Conservation (phyloP, 2,797 vertebrate species). For the Eospalax fontanierii region DNA sequence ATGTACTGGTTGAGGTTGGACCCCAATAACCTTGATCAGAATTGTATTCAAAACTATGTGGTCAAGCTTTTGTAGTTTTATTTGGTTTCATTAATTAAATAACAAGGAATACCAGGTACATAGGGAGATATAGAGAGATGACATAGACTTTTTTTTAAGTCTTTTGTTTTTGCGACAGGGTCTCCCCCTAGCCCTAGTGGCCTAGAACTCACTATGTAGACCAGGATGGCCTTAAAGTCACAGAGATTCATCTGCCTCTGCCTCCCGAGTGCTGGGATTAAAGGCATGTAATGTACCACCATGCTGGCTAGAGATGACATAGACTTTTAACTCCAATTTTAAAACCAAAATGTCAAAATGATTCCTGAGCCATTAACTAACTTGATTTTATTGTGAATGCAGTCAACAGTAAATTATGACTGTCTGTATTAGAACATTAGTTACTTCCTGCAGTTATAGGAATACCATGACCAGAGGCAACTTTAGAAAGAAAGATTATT, state of each 20-base stretch:
- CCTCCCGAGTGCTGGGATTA: too few species aligned
- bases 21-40: background rate
- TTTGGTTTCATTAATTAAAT: conserved; percentile 76
- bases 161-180: too few species aligned
- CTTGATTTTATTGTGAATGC: conserved; percentile 72
- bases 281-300: too few species aligned
- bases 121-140: background rate
- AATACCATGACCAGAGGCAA: too few species aligned
- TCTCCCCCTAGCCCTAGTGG: too few species aligned
- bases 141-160: conserved; percentile 49
- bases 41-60: background rate
- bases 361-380: conserved; percentile 80
- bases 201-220: too few species aligned
- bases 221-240: too few species aligned
- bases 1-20: background rate
- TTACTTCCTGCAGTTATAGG: too few species aligned
- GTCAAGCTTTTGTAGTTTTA: conserved; percentile 45
- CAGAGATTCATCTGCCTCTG: too few species aligned
- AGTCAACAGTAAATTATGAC: too few species aligned
- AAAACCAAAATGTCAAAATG: conserved; percentile 71
- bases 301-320: conserved; percentile 3
- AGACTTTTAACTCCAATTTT: conserved; percentile 67
- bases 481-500: too few species aligned
- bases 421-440: too few species aligned
- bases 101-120: conserved; percentile 54